A percentile compares a stretch with the other conserved stretches of the same genome.
These are phyloP conservation scores for Manacus vitellinus DNA, from an alignment of 2,113 vertebrate genomes.

Conservation along the genomic window DNA sequence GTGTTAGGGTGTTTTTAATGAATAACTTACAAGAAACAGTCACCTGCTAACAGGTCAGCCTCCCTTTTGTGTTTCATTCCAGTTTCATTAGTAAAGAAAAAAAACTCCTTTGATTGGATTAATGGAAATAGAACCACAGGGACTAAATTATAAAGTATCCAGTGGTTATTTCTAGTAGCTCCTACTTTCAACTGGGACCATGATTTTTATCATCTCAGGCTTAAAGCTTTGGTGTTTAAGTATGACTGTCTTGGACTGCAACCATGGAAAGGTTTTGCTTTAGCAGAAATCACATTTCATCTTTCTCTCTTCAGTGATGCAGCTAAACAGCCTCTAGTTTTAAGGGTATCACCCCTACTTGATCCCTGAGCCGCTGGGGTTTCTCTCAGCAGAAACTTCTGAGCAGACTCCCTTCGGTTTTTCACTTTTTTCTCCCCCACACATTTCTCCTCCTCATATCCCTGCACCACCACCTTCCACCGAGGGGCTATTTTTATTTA, in stretches of 20 bases:
- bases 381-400: neutral
- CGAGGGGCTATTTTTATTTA: neutral
- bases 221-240: neutral
- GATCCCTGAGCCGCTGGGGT: neutral
- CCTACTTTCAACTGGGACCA: neutral
- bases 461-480: neutral
- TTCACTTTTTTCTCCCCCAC: neutral
- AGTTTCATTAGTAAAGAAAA: slow-evolving; percentile 59
- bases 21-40: slow-evolving; percentile 65
- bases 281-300: slow-evolving; percentile 26
- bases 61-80: slow-evolving; percentile 65
- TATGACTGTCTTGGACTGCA: neutral
- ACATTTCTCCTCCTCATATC: neutral
- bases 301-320: slow-evolving; percentile 1
- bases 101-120: slow-evolving; percentile 59
- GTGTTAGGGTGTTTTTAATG: slow-evolving; percentile 61
- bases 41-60: slow-evolving; percentile 62
- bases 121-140: slow-evolving; percentile 51
- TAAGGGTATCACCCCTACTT: slow-evolving; percentile 5
- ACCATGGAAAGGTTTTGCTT: neutral
- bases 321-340: slow-evolving; percentile 18
- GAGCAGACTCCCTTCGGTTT: neutral
- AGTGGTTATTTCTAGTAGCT: slow-evolving; percentile 17
- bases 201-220: slow-evolving; percentile 11
- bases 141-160: slow-evolving; percentile 53